Base-by-base conservation (phyloP, 2,888 invertebrate species). In the Ochlodes sylvanus region DNA sequence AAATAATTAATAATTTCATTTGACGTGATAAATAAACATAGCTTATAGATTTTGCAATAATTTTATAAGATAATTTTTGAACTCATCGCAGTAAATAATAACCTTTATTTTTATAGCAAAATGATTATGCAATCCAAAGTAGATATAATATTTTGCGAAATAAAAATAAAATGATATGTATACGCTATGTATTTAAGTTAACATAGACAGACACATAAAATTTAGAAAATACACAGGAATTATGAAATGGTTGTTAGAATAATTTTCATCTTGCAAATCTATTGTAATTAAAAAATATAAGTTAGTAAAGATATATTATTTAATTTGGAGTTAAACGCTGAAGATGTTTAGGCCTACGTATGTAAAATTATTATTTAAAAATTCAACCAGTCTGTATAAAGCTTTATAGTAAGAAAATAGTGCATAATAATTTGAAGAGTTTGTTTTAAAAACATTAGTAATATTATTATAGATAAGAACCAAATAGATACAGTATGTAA, bases 361-460 rank as follows among this genome's bases (percentile, higher is more conserved):
- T 52, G 34, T 69, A 60, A 54, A 61, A 65, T 55, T 54, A 47
- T 65, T 38, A 17, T 64, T 61, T 27, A 60, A 32, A n/a, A 41
- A 64, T 50, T 60, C 34, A 44, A 55, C 44, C 61, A 68, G 56
- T 62, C 57, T 68, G 68, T 68, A 68, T 57, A 68, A 56, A 63
- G 50, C 34, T 67, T 61, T 61, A 61, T 67, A 55, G 34, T 55
- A 54, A 63, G n/a, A 47, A 12, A 55, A 47, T 69, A 62, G 79
- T 79, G 85, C 84, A 85, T 87, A 74, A 73, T 78, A 83, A 72
- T 76, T 70, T 73, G 79, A 82, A 73, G 72, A 73, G 77, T 83
- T 88, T 89, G 89, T 90, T 89, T 87, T 75, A 81, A 86, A 89
- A 88, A 89, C 88, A 85, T 83, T 83, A 81, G 84, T 80, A 80